These are phyloP conservation scores for Dryas iulia DNA, from an alignment of 1,140 invertebrate genomes.

Conservation along the genomic window DNA sequence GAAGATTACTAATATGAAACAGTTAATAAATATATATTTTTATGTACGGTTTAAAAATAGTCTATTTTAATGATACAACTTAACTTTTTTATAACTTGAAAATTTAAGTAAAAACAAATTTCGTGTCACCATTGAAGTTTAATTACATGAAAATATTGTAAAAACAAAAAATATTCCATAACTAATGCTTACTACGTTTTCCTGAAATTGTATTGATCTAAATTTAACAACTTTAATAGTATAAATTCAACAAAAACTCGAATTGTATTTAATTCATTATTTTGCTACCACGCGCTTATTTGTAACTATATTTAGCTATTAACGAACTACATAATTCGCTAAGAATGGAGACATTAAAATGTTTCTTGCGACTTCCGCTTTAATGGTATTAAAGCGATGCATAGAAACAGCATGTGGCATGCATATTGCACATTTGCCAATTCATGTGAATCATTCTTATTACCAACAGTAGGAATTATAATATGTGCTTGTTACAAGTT, in stretches of 20 bases:
- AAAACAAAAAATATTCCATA: no score
- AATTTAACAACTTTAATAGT: no score
- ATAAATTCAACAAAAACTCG: neutral
- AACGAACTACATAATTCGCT: neutral
- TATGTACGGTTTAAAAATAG: no score
- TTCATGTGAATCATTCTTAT: constrained; percentile 7
- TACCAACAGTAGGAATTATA: neutral
- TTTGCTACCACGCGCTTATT: neutral
- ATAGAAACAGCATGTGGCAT: constrained; percentile 7
- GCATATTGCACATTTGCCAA: constrained; percentile 3
- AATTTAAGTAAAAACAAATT: no score
- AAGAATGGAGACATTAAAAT: neutral
- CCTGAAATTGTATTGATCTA: no score
- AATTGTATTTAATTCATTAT: neutral
- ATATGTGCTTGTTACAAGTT: neutral
- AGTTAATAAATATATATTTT: no score
- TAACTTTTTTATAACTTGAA: no score
- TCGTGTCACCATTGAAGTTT: no score
- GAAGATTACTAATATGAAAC: no score
- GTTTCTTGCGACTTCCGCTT: constrained; percentile 3
- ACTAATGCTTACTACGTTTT: no score
- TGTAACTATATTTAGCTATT: neutral
- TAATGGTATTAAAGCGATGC: constrained; percentile 3
- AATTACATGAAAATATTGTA: no score
- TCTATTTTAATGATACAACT: no score